A percentile compares a stretch with the other conserved stretches of the same genome.
Evolutionary conservation across 2,888 invertebrate genomes (phyloP).

Genomic region (Phasia obesa): DNA sequence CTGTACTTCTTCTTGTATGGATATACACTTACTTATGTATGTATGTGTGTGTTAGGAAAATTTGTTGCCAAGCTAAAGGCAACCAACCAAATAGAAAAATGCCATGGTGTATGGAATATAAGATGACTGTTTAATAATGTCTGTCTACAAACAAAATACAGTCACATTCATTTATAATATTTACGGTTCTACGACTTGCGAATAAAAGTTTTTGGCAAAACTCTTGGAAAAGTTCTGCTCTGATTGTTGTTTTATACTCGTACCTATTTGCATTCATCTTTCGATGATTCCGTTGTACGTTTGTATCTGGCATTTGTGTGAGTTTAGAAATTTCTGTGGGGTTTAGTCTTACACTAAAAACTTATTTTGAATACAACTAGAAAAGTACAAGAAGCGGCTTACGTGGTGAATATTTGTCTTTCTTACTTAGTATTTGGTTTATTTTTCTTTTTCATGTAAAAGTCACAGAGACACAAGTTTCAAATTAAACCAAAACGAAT

Average conservation of each 20-base stretch:
- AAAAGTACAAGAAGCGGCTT: constrained; percentile 27
- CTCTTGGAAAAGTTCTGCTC: constrained; percentile 60
- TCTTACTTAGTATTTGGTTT: constrained; percentile 17
- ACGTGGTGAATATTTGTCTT: constrained; percentile 28
- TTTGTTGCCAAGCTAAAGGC: constrained; percentile 42
- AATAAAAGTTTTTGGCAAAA: constrained; percentile 60
- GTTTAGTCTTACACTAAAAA: constrained; percentile 17
- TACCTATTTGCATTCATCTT: constrained; percentile 52
- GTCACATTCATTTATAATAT: constrained; percentile 36
- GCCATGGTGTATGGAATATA: constrained; percentile 38
- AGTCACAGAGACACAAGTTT: constrained; percentile 57
- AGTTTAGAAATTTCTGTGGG: background rate
- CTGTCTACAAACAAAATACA: background rate
- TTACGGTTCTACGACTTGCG: constrained; percentile 46
- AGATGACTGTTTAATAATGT: constrained; percentile 33
- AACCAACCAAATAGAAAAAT: constrained; percentile 48
- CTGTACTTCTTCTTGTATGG: too few relatives aligned
- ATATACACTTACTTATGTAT: background rate
- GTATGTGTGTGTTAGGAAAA: background rate
- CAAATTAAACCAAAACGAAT: constrained; percentile 39
- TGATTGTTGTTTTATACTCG: constrained; percentile 52
- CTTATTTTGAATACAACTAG: constrained; percentile 21
- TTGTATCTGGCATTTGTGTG: background rate
- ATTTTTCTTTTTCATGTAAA: constrained; percentile 17
- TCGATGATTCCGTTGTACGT: background rate